These are phyloP conservation scores for Procavia capensis DNA, from an alignment of 2,113 vertebrate species.

Conservation along the genomic window DNA sequence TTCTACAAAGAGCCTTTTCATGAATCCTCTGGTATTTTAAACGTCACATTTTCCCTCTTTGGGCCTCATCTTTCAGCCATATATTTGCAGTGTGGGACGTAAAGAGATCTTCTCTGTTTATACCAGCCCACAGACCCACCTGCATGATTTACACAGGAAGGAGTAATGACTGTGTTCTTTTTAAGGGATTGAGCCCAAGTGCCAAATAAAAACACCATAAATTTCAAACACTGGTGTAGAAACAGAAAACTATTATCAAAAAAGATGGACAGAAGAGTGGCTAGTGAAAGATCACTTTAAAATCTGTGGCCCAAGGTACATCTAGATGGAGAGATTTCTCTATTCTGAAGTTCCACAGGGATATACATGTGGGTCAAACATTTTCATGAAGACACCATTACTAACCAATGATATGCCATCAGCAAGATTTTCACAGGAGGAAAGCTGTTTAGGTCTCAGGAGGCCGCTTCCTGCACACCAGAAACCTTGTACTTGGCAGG, in stretches of 20 bases:
- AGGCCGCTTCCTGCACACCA: not conserved
- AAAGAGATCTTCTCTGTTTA: not conserved
- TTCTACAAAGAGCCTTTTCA: slow-evolving; percentile 73
- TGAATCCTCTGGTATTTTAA: slow-evolving; percentile 2
- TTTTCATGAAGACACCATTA: not conserved
- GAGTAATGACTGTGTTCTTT: not conserved
- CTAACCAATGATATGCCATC: not conserved
- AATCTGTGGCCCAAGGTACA: not conserved
- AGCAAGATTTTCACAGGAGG: slow-evolving; percentile 7
- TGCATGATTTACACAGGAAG: not conserved
- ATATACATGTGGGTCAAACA: slow-evolving; percentile 40
- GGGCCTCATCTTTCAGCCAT: not conserved
- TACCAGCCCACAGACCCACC: not conserved
- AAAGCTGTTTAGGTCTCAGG: not conserved
- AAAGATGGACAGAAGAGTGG: not conserved
- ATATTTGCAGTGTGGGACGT: not conserved
- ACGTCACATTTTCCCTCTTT: not conserved
- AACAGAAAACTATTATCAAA: slow-evolving; percentile 39
- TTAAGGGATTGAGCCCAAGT: slow-evolving; percentile 10
- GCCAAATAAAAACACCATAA: slow-evolving; percentile 50
- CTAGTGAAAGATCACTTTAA: slow-evolving; percentile 43
- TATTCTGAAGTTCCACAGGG: slow-evolving; percentile 36
- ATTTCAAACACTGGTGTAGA: slow-evolving; percentile 41
- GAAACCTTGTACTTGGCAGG: not conserved
- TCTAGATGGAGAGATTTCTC: not conserved